Percentiles rank a stretch among this genome's conserved stretches.
Evolutionary conservation across 2,888 invertebrate genomes (phyloP).

Genomic region (Philopedon plagiatum): DNA sequence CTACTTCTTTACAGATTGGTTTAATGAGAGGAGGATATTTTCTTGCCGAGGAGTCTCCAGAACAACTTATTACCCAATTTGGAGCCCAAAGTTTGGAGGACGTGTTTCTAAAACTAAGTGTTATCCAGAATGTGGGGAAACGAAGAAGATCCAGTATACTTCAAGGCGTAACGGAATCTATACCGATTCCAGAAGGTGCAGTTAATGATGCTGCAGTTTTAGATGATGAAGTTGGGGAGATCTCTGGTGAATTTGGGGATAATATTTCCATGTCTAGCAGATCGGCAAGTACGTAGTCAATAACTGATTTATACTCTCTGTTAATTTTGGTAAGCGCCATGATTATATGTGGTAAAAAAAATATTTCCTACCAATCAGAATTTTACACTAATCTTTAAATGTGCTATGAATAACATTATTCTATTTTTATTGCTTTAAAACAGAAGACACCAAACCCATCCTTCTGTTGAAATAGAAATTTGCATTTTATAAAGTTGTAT

Average conservation of each 20-base stretch:
- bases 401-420: too few species aligned
- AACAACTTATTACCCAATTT: conserved; percentile 79
- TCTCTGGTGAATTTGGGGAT: conserved; percentile 90
- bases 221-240: conserved; percentile 81
- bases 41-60: conserved; percentile 87
- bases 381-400: too few species aligned
- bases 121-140: conserved; percentile 86
- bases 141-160: conserved; percentile 85
- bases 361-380: too few species aligned
- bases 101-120: conserved; percentile 86
- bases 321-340: too few species aligned
- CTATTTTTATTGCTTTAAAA: too few species aligned
- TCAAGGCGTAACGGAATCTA: conserved; percentile 80
- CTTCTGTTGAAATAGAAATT: too few species aligned
- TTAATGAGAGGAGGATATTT: conserved; percentile 87
- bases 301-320: too few species aligned
- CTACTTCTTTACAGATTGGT: conserved; percentile 76
- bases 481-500: too few species aligned
- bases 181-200: conserved; percentile 76
- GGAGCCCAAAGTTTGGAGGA: conserved; percentile 83
- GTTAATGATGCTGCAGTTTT: conserved; percentile 73
- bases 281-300: conserved; percentile 66
- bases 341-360: too few species aligned
- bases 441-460: too few species aligned
- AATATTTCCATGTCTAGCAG: conserved; percentile 85